Percentiles rank a stretch among this genome's conserved stretches.
These are phyloP conservation scores for Rhinoraja longicauda DNA, from an alignment of 2,797 vertebrate species.

Conservation along the genomic window DNA sequence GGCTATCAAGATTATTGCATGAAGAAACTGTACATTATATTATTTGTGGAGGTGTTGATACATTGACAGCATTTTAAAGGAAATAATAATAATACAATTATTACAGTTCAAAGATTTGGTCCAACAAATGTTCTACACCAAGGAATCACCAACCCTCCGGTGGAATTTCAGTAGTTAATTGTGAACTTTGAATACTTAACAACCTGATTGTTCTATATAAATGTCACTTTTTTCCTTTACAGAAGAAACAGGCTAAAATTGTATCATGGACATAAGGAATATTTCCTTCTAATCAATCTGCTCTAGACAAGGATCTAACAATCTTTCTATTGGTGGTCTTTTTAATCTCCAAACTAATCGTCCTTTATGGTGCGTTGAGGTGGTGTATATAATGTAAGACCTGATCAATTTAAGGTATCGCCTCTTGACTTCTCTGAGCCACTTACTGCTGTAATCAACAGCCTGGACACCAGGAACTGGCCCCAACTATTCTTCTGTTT, in stretches of 20 bases:
- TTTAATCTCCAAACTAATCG: neutral
- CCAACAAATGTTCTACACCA: neutral
- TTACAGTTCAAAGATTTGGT: neutral
- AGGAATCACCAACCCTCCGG: neutral
- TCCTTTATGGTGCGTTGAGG: neutral
- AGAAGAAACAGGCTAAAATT: neutral
- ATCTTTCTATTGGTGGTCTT: neutral
- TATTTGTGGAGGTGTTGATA: neutral
- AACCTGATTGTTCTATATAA: neutral
- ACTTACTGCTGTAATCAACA: neutral
- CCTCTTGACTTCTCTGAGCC: neutral
- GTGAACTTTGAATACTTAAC: neutral
- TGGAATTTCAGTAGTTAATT: slow-evolving; percentile 32
- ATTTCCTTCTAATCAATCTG: neutral
- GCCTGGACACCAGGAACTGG: neutral
- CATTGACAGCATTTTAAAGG: neutral
- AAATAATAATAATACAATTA: neutral
- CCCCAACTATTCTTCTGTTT: neutral
- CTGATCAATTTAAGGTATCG: neutral
- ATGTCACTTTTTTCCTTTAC: neutral
- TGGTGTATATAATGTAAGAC: neutral
- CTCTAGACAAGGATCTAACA: neutral
- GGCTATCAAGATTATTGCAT: neutral
- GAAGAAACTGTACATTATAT: slow-evolving; percentile 13
- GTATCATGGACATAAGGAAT: neutral